Conservation (phyloP, 2,888 invertebrate genomes). For the Drosophila sordidula region DNA sequence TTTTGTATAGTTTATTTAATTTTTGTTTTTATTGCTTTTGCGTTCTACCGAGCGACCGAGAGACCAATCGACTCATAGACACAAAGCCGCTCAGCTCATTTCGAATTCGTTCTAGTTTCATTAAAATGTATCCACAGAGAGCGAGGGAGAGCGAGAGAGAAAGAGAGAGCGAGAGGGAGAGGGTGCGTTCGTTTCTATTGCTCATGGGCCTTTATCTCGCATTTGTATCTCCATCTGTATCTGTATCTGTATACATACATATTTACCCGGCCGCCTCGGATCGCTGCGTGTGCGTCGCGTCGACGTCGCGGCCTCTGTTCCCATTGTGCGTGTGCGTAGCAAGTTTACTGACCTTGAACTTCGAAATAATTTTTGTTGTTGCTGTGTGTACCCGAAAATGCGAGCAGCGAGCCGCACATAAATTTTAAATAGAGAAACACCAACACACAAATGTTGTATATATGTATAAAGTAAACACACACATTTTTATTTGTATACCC, state of each 20-base stretch:
- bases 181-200: conserved; percentile 19
- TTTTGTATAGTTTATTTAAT: conserved; percentile 33
- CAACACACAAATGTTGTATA: conserved; percentile 2
- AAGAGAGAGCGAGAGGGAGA: conserved; percentile 6
- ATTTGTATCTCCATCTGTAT: conserved; percentile 37
- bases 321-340: conserved; percentile 76
- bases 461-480: conserved; percentile 12
- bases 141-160: conserved; percentile 8
- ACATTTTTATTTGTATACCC: conserved; percentile 16
- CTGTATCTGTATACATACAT: background rate
- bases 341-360: conserved; percentile 85
- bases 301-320: conserved; percentile 16
- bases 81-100: conserved; percentile 46
- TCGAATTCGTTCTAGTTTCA: conserved; percentile 73
- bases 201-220: conserved; percentile 38
- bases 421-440: conserved; percentile 59
- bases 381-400: conserved; percentile 61
- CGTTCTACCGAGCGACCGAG: conserved; percentile 27
- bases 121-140: conserved; percentile 39
- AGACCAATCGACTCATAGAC: conserved; percentile 38
- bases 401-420: conserved; percentile 46
- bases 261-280: conserved; percentile 37
- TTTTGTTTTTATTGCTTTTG: conserved; percentile 14
- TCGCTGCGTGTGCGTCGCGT: conserved; percentile 45
- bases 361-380: conserved; percentile 73